Percentiles rank a stretch among this genome's conserved stretches.
These are phyloP conservation scores for Oreochromis grahami DNA, from an alignment of 2,797 vertebrate genomes.

Conservation along the genomic window DNA sequence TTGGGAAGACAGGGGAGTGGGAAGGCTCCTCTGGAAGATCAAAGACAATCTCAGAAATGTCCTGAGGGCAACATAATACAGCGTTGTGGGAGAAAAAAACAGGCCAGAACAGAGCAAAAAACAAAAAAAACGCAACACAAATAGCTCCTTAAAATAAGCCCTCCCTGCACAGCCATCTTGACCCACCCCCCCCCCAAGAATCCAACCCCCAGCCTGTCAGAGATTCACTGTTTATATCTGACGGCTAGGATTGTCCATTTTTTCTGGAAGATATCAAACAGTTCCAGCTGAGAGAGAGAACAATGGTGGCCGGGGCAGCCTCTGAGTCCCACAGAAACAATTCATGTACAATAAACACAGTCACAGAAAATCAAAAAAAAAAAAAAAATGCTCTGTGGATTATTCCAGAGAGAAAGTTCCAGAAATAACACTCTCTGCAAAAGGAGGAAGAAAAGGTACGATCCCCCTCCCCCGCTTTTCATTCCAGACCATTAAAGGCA, in stretches of 20 bases:
- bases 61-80: conserved; percentile 60
- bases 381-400: conserved; percentile 46
- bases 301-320: conserved; percentile 31
- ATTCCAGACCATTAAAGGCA: conserved; percentile 74
- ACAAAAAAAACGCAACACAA: background rate
- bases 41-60: conserved; percentile 64
- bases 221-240: conserved; percentile 25
- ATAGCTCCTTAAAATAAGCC: conserved; percentile 18
- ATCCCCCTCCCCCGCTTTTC: conserved; percentile 30
- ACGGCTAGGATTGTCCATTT: conserved; percentile 43
- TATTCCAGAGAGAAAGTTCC: conserved; percentile 63
- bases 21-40: conserved; percentile 66
- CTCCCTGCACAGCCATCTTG: conserved; percentile 2
- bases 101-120: conserved; percentile 22
- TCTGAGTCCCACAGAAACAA: conserved; percentile 56
- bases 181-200: background rate
- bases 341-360: conserved; percentile 68
- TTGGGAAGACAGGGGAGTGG: conserved; percentile 51
- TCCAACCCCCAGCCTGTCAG: conserved; percentile 31
- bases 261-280: conserved; percentile 44
- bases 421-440: conserved; percentile 53
- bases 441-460: conserved; percentile 44
- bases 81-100: conserved; percentile 31
- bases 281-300: conserved; percentile 58
- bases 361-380: conserved; percentile 62